Percentiles rank a stretch among this genome's conserved stretches.
These are phyloP conservation scores for Phalanger gymnotis DNA, from an alignment of 2,797 vertebrate genomes.

Conservation along the genomic window DNA sequence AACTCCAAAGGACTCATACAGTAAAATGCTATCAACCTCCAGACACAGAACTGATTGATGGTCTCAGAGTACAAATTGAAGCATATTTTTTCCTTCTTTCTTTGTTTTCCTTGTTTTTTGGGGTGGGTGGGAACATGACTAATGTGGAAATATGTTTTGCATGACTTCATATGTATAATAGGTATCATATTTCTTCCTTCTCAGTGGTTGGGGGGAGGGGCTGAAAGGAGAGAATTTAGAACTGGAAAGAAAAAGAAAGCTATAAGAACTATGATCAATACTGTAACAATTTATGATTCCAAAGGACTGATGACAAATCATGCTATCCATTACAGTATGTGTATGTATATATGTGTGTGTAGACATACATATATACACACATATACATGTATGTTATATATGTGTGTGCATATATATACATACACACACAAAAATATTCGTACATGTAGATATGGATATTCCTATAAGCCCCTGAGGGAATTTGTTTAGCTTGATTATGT, in stretches of 20 bases:
- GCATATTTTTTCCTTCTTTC: background rate
- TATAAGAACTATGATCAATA: background rate
- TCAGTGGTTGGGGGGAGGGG: background rate
- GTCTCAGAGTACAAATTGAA: background rate
- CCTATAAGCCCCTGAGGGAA: background rate
- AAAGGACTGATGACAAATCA: background rate
- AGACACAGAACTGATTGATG: background rate
- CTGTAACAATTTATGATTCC: background rate
- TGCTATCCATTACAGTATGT: background rate
- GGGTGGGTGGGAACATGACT: background rate
- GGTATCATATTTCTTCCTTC: background rate
- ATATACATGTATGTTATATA: too few species aligned
- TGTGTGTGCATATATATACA: background rate
- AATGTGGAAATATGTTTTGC: background rate
- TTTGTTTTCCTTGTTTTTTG: background rate
- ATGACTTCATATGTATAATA: background rate
- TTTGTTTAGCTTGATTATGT: background rate
- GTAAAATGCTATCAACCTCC: background rate
- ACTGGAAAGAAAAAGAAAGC: background rate
- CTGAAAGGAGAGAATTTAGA: background rate
- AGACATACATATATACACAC: too few species aligned
- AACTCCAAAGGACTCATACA: background rate
- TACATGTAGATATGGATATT: background rate
- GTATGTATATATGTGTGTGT: too few species aligned
- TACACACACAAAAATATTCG: too few species aligned